Evolutionary conservation across 2,797 vertebrate genomes (phyloP).

Genomic region (Spatula versicolor): DNA sequence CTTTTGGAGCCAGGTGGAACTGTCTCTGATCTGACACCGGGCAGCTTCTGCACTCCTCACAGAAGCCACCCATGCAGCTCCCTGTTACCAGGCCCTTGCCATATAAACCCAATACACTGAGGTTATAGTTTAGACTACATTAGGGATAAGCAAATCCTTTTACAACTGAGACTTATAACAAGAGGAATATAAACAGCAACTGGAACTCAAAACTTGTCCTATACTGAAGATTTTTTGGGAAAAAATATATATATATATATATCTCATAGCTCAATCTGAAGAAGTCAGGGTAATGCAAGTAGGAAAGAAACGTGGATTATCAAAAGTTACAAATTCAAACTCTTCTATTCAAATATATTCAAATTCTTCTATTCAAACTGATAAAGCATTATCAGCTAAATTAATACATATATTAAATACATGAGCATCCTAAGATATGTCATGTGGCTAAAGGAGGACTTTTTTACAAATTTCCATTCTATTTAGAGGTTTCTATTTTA

Average conservation of each 20-base stretch:
- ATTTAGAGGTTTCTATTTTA: not conserved
- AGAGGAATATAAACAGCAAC: not conserved
- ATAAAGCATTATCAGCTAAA: not conserved
- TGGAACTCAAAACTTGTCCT: not conserved
- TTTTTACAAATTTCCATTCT: not conserved
- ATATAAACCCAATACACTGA: not conserved
- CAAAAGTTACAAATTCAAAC: not conserved
- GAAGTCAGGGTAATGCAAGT: not conserved
- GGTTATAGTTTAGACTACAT: not conserved
- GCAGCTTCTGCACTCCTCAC: too few relatives aligned
- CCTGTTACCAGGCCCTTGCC: too few relatives aligned
- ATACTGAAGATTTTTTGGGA: not conserved
- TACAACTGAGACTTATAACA: not conserved
- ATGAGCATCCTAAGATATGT: rapidly evolving
- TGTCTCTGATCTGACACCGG: too few relatives aligned
- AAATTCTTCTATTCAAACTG: not conserved
- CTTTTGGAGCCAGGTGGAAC: too few relatives aligned
- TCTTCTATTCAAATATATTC: not conserved
- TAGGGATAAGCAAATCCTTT: not conserved
- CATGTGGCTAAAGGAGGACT: not conserved
- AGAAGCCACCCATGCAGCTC: too few relatives aligned
- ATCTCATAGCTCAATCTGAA: not conserved
- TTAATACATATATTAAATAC: not conserved
- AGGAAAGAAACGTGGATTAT: not conserved
- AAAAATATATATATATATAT: not conserved